Base-by-base conservation (phyloP, 2,113 vertebrate genomes). In the Amazona vittata region DNA sequence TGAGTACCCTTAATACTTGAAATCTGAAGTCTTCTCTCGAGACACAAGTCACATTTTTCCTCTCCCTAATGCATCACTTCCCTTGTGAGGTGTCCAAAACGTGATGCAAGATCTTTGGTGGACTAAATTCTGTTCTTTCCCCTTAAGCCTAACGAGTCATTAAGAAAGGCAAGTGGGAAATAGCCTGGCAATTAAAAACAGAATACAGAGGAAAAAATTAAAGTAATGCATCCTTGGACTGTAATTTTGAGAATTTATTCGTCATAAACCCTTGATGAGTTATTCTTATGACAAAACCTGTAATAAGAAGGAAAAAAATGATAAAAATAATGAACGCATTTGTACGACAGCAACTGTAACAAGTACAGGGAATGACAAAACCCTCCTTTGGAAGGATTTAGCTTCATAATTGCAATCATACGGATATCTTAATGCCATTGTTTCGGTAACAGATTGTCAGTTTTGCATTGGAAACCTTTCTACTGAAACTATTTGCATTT, bases 241-340 rank as follows among this genome's bases (percentile, higher is more conserved):
- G 83, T 79, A 97, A 97, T 97, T 97, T 96, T 89, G 90, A 97
- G 93, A 96, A 97, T 96, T 92, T 96, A 97, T 97, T 95, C 69
- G 88, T 90, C 93, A 60, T 93, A 97, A 96, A 97, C 73, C 81
- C 90, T 79, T 86, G 95, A 96, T 97, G 94, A 97, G 96, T 96
- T 97, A 96, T 96, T 97, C 94, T 95, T 86, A 83, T 93, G 94
- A 95, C 93, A 95, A 97, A 96, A 80, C 31, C 68, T 88, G 50
- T 96, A 97, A 96, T 95, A 95, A 91, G 0, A 78, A 84, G 11
- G 5, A 68, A 65, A 85, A 90, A 83, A 95, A 68, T 6, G 41
- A 94, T 79, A 96, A 96, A 92, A 96, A 80, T 93, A 96, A 81
- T 1, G 37, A 95, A 89, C 18, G 7, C 39, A 70, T 95, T 96